A percentile compares a stretch with the other conserved stretches of the same genome.
phyloP scores from a whole-genome alignment of 1,140 invertebrate species.

The Drosophila sproati region DNA sequence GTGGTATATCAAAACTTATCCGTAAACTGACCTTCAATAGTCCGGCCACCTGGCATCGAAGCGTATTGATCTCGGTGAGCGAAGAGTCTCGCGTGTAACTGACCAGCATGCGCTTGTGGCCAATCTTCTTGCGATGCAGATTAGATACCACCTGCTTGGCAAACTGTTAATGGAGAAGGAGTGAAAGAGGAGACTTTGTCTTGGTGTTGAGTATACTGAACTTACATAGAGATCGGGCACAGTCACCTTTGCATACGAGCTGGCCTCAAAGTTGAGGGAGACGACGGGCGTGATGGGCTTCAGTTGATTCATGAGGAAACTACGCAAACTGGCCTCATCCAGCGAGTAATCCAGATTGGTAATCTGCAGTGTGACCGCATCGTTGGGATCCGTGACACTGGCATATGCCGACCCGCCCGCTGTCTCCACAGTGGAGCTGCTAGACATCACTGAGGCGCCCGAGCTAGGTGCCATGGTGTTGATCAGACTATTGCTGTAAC shows the following conservation, averaged over 20 bases:
- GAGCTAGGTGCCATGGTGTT: conserved; percentile 32
- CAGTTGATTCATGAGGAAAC: conserved; percentile 75
- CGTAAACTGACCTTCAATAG: conserved; percentile 86
- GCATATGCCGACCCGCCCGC: conserved; percentile 15
- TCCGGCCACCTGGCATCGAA: conserved; percentile 88
- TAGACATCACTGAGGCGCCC: conserved; percentile 3
- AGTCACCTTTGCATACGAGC: conserved; percentile 79
- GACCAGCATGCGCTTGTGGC: conserved; percentile 92
- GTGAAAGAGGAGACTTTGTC: neutral
- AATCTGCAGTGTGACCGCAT: conserved; percentile 78
- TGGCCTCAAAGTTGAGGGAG: conserved; percentile 77
- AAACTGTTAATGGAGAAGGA: conserved; percentile 48
- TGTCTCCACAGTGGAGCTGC: conserved; percentile 1
- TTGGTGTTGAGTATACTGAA: neutral
- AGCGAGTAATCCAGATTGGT: conserved; percentile 83
- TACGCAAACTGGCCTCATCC: conserved; percentile 73
- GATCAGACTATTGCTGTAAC: conserved; percentile 15
- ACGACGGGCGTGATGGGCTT: conserved; percentile 83
- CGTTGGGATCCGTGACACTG: conserved; percentile 44
- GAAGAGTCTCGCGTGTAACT: conserved; percentile 88
- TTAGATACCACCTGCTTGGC: conserved; percentile 93
- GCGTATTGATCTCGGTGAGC: conserved; percentile 87
- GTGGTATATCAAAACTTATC: neutral
- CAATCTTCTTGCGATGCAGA: conserved; percentile 92
- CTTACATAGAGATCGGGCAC: conserved; percentile 83